Percentiles rank a stretch among this genome's conserved stretches.
Conservation (phyloP, 2,888 invertebrate genomes). For the Aphrophora alni region DNA sequence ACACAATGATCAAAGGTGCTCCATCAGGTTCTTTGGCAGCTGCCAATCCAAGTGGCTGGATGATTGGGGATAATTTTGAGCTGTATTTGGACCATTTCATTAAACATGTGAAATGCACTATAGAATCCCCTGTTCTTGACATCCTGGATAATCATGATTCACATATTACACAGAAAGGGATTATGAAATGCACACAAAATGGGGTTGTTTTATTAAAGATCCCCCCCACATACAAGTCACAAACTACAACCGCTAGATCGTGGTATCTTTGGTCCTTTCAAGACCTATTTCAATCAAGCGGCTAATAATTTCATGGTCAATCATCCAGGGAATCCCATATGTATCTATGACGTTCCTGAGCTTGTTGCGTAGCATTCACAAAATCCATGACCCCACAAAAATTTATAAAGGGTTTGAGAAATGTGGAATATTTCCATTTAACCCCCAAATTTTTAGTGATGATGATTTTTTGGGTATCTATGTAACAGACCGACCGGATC, state of each 20-base stretch:
- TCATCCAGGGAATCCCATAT: slow-evolving; percentile 50
- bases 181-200: slow-evolving; percentile 46
- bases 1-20: neutral
- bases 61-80: neutral
- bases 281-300: slow-evolving; percentile 49
- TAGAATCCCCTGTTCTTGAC: slow-evolving; percentile 47
- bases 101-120: slow-evolving; percentile 3
- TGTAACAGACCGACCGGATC: slow-evolving; percentile 40
- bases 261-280: slow-evolving; percentile 51
- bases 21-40: neutral
- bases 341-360: slow-evolving; percentile 51
- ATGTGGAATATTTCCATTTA: slow-evolving; percentile 50
- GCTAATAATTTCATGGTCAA: slow-evolving; percentile 45
- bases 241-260: slow-evolving; percentile 51
- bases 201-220: slow-evolving; percentile 51
- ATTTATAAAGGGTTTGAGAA: slow-evolving; percentile 49
- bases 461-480: slow-evolving; percentile 37
- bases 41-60: slow-evolving; percentile 6
- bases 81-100: slow-evolving; percentile 12
- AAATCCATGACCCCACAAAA: too few relatives aligned
- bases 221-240: slow-evolving; percentile 51
- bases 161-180: slow-evolving; percentile 49
- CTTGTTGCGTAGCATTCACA: slow-evolving; percentile 24
- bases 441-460: slow-evolving; percentile 42
- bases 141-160: slow-evolving; percentile 54